Base-by-base conservation (phyloP, 2,888 invertebrate species). In the Caradrina clavipalpis region DNA sequence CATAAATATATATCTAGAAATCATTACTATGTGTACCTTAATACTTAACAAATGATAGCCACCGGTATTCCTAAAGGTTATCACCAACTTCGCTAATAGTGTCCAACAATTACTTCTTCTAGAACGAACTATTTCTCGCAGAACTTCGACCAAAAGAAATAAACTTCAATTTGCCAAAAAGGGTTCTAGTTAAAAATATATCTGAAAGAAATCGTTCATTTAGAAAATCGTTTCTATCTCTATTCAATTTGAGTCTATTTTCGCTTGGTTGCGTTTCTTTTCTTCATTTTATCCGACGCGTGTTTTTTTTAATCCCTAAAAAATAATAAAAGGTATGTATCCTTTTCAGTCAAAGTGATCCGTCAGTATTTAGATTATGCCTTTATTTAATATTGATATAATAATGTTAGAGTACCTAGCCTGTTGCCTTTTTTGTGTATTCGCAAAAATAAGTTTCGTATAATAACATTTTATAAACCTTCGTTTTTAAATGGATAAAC, bases 281-380 rank as follows among this genome's bases (percentile, higher is more conserved):
- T 57, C 26, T 69, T 50, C 19, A 21, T 51, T 21, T 62, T 56
- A 53, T 66, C 50, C 21, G 11, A 58, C 21, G 39, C n/a, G 13
- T 73, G 17, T 69, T 35, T 67, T 57, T 60, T 61, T 75, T 64
- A 54, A 59, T 65, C 69, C 50, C 22, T n/a, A 10, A 26, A 39
- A 26, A 71, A 63, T 50, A 60, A 78, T 68, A 55, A 71, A 73
- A 69, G 21, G n/a, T 19, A 56, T 57, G n/a, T n/a, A n/a, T n/a
- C 19, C 53, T 51, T 62, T 73, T 60, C 55, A 50, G 55, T 55
- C 11, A 19, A 68, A 54, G 51, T 15, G 65, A 64, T 61, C 45
- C n/a, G 17, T 54, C 21, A 54, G 39, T 60, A 65, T 63, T 61
- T 66, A 55, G 19, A 58, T 21, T n/a, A 47, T 63, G 35, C 47